These are phyloP conservation scores for Corvus moneduloides DNA, from an alignment of 2,113 vertebrate genomes.

Conservation along the genomic window DNA sequence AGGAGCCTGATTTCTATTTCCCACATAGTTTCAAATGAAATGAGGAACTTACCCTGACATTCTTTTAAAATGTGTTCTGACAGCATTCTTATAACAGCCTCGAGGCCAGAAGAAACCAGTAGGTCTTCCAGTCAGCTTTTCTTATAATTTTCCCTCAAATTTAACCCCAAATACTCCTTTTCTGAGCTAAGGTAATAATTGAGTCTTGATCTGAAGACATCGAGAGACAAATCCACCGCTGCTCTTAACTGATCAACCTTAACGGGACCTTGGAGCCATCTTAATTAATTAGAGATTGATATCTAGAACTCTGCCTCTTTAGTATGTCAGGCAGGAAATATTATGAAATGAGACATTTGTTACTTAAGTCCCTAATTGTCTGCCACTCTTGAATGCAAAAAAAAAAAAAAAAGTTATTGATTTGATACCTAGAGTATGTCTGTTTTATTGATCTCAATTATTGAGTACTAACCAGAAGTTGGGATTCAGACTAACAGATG, in stretches of 20 bases:
- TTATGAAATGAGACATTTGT: not conserved
- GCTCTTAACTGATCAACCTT: not conserved
- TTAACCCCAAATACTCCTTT: not conserved
- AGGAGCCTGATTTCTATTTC: not conserved
- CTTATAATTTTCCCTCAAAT: not conserved
- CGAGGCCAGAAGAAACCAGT: not conserved
- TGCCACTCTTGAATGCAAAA: not conserved
- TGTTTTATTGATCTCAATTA: not conserved
- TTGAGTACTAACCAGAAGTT: not conserved
- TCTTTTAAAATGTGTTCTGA: not conserved
- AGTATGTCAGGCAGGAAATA: not conserved
- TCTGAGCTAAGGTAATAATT: not conserved
- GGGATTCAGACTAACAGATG: not conserved
- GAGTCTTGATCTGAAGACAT: not conserved
- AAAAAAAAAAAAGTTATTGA: not conserved
- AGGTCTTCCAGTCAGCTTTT: not conserved
- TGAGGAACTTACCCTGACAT: not conserved
- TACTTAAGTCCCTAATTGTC: not conserved
- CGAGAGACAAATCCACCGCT: not conserved
- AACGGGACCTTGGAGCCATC: not conserved
- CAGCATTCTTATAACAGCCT: not conserved
- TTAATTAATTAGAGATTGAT: slow-evolving; percentile 28
- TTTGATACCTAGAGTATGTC: not conserved
- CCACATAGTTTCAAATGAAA: not conserved
- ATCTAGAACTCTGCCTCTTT: not conserved